Percentiles rank a stretch among this genome's conserved stretches.
phyloP scores from a whole-genome alignment of 2,113 vertebrate species.

The Cyprinodon brontotheroides region DNA sequence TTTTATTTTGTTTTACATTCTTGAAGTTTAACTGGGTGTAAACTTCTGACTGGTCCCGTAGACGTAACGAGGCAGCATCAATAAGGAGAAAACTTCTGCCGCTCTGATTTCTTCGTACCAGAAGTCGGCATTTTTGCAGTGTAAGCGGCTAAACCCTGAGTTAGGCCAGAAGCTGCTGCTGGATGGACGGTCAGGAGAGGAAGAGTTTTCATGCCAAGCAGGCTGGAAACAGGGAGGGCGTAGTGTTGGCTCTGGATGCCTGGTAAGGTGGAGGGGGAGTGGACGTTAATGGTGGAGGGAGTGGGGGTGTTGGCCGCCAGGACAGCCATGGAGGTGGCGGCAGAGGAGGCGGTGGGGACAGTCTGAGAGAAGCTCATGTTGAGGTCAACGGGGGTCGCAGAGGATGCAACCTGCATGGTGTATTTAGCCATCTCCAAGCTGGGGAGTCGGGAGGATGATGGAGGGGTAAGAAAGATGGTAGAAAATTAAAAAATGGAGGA shows the following conservation, averaged over 20 bases:
- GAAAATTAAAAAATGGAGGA: constrained; percentile 61
- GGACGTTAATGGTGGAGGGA: constrained; percentile 85
- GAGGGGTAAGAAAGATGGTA: constrained; percentile 43
- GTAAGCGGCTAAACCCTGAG: constrained; percentile 87
- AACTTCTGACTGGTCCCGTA: constrained; percentile 4
- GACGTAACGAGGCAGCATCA: constrained; percentile 62
- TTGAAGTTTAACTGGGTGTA: background rate
- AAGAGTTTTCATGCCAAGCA: constrained; percentile 95
- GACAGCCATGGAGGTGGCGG: constrained; percentile 88
- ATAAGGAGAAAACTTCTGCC: constrained; percentile 94
- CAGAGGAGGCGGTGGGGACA: constrained; percentile 83
- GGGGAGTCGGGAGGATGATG: constrained; percentile 61
- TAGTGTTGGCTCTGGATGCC: constrained; percentile 89
- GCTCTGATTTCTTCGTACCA: constrained; percentile 88
- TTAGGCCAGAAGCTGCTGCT: constrained; percentile 80
- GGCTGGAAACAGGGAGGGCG: constrained; percentile 90
- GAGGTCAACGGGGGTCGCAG: constrained; percentile 88
- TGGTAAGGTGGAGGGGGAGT: constrained; percentile 84
- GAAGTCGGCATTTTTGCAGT: constrained; percentile 86
- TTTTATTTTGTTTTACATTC: background rate
- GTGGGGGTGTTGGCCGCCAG: constrained; percentile 83
- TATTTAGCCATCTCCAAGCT: constrained; percentile 98
- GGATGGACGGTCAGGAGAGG: constrained; percentile 89
- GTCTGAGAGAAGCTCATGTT: constrained; percentile 92
- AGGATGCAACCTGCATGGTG: constrained; percentile 92